These are phyloP conservation scores for Eurytoma adleriae DNA, from an alignment of 2,888 invertebrate genomes.

Conservation along the genomic window DNA sequence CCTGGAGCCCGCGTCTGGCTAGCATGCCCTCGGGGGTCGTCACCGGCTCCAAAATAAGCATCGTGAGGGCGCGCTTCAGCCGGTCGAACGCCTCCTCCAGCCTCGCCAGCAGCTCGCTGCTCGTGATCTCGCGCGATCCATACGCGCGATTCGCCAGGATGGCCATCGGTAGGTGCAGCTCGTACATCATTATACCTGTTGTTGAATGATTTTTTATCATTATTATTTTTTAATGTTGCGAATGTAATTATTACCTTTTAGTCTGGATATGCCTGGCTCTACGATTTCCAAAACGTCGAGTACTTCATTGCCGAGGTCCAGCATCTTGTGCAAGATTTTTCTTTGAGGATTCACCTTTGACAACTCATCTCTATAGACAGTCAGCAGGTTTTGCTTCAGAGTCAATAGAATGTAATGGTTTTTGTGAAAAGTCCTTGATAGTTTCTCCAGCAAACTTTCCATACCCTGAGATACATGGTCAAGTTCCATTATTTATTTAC, in stretches of 20 bases:
- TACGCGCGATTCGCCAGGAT: slow-evolving; percentile 82
- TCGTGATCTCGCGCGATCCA: slow-evolving; percentile 79
- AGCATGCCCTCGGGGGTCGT: slow-evolving; percentile 85
- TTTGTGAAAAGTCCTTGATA: slow-evolving; percentile 80
- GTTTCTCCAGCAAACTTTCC: slow-evolving; percentile 75
- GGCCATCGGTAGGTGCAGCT: slow-evolving; percentile 83
- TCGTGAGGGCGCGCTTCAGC: slow-evolving; percentile 81
- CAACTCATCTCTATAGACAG: slow-evolving; percentile 72
- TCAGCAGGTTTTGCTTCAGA: slow-evolving; percentile 84
- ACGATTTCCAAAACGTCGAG: slow-evolving; percentile 81
- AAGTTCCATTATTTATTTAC: neutral
- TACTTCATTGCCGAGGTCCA: slow-evolving; percentile 82
- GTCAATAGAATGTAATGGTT: slow-evolving; percentile 84
- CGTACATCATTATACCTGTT: slow-evolving; percentile 87
- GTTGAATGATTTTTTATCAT: slow-evolving; percentile 60
- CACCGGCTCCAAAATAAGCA: slow-evolving; percentile 84
- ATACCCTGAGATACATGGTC: slow-evolving; percentile 64
- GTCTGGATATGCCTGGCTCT: slow-evolving; percentile 84
- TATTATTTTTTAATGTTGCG: neutral
- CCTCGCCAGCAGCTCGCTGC: slow-evolving; percentile 78
- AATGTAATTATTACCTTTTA: slow-evolving; percentile 78
- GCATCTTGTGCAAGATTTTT: slow-evolving; percentile 81
- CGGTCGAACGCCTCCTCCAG: slow-evolving; percentile 79
- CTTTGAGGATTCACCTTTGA: slow-evolving; percentile 71
- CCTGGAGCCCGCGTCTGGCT: slow-evolving; percentile 82